These are phyloP conservation scores for Planiliza haematocheilus DNA, from an alignment of 2,113 vertebrate species.

Conservation along the genomic window DNA sequence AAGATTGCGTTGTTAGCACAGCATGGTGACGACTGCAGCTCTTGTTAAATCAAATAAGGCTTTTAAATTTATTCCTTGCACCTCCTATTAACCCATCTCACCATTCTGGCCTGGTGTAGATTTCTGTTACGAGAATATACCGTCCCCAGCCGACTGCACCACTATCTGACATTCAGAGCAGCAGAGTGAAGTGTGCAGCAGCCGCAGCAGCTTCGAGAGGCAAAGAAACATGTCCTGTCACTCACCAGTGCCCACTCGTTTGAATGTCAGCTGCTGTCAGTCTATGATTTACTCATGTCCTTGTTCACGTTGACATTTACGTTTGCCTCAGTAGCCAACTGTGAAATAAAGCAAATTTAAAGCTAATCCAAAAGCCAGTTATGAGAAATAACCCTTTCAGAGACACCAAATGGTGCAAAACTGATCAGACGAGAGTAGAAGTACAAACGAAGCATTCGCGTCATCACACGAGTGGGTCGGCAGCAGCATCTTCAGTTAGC, in stretches of 20 bases:
- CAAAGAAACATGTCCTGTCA: conserved; percentile 3
- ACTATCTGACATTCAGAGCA: background rate
- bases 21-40: no score
- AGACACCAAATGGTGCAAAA: background rate
- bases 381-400: no score
- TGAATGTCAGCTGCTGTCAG: conserved; percentile 37
- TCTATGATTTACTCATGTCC: background rate
- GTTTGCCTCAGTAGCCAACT: background rate
- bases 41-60: no score
- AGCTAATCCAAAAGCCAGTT: no score
- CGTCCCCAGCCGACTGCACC: background rate
- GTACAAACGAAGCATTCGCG: background rate
- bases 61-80: no score
- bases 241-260: conserved; percentile 27
- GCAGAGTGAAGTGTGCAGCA: background rate
- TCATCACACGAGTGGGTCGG: conserved; percentile 5
- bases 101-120: no score
- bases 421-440: background rate
- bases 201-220: conserved; percentile 2
- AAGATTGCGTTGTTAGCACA: no score
- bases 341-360: background rate
- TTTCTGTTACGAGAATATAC: background rate
- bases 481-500: background rate
- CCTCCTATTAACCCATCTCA: no score
- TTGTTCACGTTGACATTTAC: no score